Evolutionary conservation across 2,113 vertebrate species (phyloP).

Genomic region (Dicaeum eximium): DNA sequence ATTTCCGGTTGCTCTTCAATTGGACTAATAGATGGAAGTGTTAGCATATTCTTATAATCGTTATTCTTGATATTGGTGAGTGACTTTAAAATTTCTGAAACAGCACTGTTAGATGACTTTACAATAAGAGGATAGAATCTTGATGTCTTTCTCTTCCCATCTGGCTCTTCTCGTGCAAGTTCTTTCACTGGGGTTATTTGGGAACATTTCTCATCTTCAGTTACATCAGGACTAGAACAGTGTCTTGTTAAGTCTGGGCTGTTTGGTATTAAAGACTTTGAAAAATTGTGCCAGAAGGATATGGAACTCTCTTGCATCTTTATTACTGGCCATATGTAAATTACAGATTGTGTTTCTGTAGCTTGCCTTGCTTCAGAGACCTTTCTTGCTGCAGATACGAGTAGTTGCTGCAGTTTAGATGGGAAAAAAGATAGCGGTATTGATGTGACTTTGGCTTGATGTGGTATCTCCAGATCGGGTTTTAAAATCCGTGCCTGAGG

Average conservation of each 20-base stretch:
- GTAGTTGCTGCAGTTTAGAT: not conserved
- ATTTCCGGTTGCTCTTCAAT: not conserved
- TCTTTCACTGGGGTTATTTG: not conserved
- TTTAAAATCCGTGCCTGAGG: not conserved
- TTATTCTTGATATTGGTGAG: not conserved
- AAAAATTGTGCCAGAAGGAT: not conserved
- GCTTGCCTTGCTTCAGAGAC: not conserved
- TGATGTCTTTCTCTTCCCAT: not conserved
- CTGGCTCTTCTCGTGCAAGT: not conserved
- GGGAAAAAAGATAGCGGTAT: slow-evolving; percentile 9
- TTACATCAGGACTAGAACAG: not conserved
- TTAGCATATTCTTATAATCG: not conserved
- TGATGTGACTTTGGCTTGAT: not conserved
- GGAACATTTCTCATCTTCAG: not conserved
- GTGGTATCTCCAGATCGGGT: slow-evolving; percentile 28
- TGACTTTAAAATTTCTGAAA: slow-evolving; percentile 21
- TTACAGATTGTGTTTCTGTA: not conserved
- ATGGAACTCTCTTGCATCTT: not conserved
- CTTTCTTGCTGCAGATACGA: not conserved
- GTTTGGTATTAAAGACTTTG: not conserved
- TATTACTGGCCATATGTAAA: slow-evolving; percentile 33
- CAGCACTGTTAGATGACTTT: not conserved
- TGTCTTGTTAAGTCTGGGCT: not conserved
- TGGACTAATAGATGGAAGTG: not conserved
- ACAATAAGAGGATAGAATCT: not conserved